Percentiles rank a stretch among this genome's conserved stretches.
phyloP scores from a whole-genome alignment of 2,113 vertebrate species.

The Laterallus jamaicensis region DNA sequence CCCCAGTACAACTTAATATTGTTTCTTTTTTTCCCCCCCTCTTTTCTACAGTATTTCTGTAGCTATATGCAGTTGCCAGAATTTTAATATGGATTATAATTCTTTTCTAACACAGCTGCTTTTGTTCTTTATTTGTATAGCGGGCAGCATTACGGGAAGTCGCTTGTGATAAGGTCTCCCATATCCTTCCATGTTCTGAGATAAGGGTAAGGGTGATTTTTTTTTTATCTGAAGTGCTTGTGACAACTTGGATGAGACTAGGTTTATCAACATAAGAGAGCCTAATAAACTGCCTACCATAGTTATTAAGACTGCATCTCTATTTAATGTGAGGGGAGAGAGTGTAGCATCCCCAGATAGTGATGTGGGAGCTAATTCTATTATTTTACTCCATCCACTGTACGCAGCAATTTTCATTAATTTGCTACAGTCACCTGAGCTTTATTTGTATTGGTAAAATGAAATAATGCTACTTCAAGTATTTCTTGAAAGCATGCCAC shows the following conservation, averaged over 20 bases:
- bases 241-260: background rate
- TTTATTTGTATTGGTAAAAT: conserved; percentile 18
- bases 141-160: background rate
- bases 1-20: background rate
- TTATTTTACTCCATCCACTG: background rate
- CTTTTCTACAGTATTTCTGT: background rate
- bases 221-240: background rate
- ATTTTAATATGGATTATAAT: background rate
- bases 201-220: background rate
- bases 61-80: background rate
- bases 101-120: background rate
- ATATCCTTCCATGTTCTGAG: background rate
- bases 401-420: background rate
- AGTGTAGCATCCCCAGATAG: background rate
- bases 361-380: background rate
- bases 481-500: background rate
- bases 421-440: background rate
- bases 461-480: background rate
- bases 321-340: background rate
- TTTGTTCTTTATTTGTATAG: conserved; percentile 7
- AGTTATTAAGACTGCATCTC: background rate
- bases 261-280: background rate
- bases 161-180: background rate
- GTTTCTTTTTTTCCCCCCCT: background rate
- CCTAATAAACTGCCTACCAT: background rate